Conservation (phyloP, 2,797 vertebrate species). For the Melanotaenia boesemani region DNA sequence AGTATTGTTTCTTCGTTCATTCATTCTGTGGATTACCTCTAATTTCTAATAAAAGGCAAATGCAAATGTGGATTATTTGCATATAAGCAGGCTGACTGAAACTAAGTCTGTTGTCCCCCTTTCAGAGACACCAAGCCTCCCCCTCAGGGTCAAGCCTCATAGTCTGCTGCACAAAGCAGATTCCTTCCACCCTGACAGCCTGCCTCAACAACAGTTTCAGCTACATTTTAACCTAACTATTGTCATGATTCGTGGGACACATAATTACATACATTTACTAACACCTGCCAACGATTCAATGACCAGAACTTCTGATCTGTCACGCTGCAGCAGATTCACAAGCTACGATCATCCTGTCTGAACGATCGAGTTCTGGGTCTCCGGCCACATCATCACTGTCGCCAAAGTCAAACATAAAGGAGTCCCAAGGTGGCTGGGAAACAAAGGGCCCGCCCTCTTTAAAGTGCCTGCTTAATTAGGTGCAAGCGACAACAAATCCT, state of each 20-base stretch:
- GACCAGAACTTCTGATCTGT: constrained; percentile 1
- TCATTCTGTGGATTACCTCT: not conserved
- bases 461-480: constrained; percentile 83
- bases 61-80: not conserved
- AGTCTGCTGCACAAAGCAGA: constrained; percentile 66
- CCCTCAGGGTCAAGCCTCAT: constrained; percentile 67
- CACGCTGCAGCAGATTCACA: constrained; percentile 16
- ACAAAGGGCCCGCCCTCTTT: constrained; percentile 74
- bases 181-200: constrained; percentile 36
- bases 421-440: constrained; percentile 64
- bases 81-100: constrained; percentile 1
- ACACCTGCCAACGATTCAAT: not conserved
- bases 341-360: constrained; percentile 12
- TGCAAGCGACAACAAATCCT: constrained; percentile 82
- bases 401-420: constrained; percentile 69
- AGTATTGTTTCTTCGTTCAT: not conserved
- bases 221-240: not conserved
- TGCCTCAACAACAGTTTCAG: not conserved
- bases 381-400: constrained; percentile 32
- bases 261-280: not conserved
- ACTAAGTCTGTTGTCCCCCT: constrained; percentile 38
- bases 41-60: constrained; percentile 7
- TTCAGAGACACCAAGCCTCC: constrained; percentile 46
- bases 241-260: not conserved
- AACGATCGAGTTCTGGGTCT: constrained; percentile 25